Conservation (phyloP, 2,888 invertebrate species). For the Melanostoma scalare region DNA sequence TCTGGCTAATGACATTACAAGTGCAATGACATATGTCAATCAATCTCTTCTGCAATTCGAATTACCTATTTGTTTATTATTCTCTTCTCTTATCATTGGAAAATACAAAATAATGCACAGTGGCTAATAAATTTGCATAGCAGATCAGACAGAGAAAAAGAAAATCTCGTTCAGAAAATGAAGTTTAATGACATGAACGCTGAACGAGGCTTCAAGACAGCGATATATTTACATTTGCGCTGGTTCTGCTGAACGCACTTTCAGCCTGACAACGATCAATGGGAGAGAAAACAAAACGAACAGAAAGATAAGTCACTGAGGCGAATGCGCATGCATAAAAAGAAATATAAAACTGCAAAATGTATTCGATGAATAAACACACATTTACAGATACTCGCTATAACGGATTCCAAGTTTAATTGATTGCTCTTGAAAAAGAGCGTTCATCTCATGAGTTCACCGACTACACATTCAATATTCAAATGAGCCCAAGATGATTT, state of each 20-base stretch:
- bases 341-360: not conserved
- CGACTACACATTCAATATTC: slow-evolving; percentile 18
- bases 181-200: slow-evolving; percentile 54
- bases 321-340: slow-evolving; percentile 39
- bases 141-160: slow-evolving; percentile 30
- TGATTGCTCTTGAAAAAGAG: slow-evolving; percentile 65
- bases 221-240: slow-evolving; percentile 1
- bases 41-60: slow-evolving; percentile 30
- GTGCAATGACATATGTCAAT: slow-evolving; percentile 61
- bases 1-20: slow-evolving; percentile 62
- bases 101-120: slow-evolving; percentile 24
- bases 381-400: slow-evolving; percentile 42
- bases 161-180: slow-evolving; percentile 29
- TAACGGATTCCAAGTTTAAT: slow-evolving; percentile 70
- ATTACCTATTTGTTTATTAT: slow-evolving; percentile 15
- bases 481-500: slow-evolving; percentile 3
- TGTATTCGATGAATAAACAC: slow-evolving; percentile 21
- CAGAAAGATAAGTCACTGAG: slow-evolving; percentile 27
- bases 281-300: slow-evolving; percentile 8
- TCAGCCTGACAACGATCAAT: not conserved
- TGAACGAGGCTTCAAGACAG: slow-evolving; percentile 4
- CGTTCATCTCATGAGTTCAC: slow-evolving; percentile 64
- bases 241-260: slow-evolving; percentile 39
- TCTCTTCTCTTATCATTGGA: slow-evolving; percentile 44
- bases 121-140: slow-evolving; percentile 45